These are phyloP conservation scores for Cairina moschata DNA, from an alignment of 2,113 vertebrate genomes.

Conservation along the genomic window DNA sequence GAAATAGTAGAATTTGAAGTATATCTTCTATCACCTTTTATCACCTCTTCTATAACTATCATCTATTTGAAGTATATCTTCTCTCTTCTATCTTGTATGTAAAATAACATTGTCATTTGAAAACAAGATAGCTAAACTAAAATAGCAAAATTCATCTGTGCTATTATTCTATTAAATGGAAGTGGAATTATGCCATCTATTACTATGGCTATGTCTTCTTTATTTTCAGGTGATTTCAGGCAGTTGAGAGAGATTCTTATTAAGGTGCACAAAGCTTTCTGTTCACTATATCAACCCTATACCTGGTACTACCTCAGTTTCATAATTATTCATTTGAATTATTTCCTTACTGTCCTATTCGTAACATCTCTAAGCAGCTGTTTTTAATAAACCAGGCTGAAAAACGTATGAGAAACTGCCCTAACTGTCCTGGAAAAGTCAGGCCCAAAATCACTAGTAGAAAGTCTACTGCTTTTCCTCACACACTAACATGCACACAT, in stretches of 20 bases:
- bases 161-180: background rate
- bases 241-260: conserved; percentile 59
- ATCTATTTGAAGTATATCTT: background rate
- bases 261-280: conserved; percentile 30
- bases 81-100: background rate
- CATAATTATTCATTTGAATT: background rate
- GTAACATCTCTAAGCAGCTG: conserved; percentile 72
- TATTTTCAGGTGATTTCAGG: conserved; percentile 11
- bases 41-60: no score
- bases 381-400: conserved; percentile 77
- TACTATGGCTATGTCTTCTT: background rate
- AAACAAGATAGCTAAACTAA: conserved; percentile 7
- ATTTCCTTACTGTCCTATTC: conserved; percentile 25
- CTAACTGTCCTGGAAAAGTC: background rate
- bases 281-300: conserved; percentile 68
- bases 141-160: background rate
- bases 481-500: background rate
- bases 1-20: background rate
- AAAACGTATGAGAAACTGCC: conserved; percentile 23
- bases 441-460: conserved; percentile 6
- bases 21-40: background rate
- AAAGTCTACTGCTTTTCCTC: conserved; percentile 40
- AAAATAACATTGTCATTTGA: background rate
- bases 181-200: background rate
- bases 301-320: conserved; percentile 31